These are phyloP conservation scores for Knipowitschia caucasica DNA, from an alignment of 2,797 vertebrate species.

Conservation along the genomic window DNA sequence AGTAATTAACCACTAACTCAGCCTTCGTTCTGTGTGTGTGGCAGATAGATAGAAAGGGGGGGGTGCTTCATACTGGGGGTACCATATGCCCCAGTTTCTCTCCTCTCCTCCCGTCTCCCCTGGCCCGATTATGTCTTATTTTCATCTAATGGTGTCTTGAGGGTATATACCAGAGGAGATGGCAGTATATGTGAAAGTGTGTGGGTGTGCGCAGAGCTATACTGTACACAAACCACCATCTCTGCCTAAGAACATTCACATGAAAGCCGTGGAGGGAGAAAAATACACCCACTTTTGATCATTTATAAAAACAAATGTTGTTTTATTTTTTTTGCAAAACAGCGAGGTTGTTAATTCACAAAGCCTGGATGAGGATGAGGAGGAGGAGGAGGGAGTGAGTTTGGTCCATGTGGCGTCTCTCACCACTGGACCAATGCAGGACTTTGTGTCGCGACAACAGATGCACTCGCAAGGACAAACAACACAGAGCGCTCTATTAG, in stretches of 20 bases:
- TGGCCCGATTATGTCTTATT: slow-evolving; percentile 56
- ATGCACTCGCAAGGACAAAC: slow-evolving; percentile 4
- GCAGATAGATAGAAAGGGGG: slow-evolving; percentile 7
- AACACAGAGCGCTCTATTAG: neutral
- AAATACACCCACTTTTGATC: slow-evolving; percentile 8
- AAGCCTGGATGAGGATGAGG: neutral
- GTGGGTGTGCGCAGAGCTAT: neutral
- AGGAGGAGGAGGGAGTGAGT: neutral
- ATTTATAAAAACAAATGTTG: slow-evolving; percentile 17
- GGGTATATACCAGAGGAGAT: slow-evolving; percentile 17
- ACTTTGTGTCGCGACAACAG: slow-evolving; percentile 3
- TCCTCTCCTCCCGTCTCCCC: slow-evolving; percentile 17
- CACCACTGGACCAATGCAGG: slow-evolving; percentile 2
- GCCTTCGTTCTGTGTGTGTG: slow-evolving; percentile 12
- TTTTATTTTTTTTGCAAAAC: neutral
- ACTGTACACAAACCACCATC: slow-evolving; percentile 8
- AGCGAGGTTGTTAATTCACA: slow-evolving; percentile 5
- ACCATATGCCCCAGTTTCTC: slow-evolving; percentile 45
- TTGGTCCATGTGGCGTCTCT: neutral
- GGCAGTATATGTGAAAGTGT: neutral
- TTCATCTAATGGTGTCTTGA: slow-evolving; percentile 38
- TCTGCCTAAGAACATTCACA: slow-evolving; percentile 16
- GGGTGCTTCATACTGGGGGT: slow-evolving; percentile 14
- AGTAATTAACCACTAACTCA: slow-evolving; percentile 58
- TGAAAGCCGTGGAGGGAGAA: slow-evolving; percentile 5